Evolutionary conservation across 2,113 vertebrate genomes (phyloP), one percentile per base, ranked within the genome.

Genomic region (Channa argus): DNA sequence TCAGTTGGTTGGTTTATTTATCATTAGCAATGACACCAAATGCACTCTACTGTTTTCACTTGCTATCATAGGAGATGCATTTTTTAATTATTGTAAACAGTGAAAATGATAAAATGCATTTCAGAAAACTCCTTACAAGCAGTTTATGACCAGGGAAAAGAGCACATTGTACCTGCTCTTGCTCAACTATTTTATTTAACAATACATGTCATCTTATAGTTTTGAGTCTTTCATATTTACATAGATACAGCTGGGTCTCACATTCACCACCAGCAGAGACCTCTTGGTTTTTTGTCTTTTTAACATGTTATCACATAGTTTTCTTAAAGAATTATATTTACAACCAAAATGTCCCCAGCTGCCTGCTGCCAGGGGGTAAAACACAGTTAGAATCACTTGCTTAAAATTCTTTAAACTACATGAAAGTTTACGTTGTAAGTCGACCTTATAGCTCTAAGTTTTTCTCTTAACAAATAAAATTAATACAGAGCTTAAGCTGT

Each of bases 1-100:
- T 90, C 90, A 91, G 91, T 94, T 92, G 92, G 90, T 95, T 92
- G 92, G 93, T 97, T 97, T 96, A 97, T 98, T 99, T 94, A 93
- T 92, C 93, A 93, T 96, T 91, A 94, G 92, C 94, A 94, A 91
- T 91, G 94, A 95, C 94, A 94, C 91, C 92, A 95, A 93, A 89
- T 94, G 84, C 90, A 92, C 71, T 92, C 92, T 92, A 93, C 85
- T 85, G 85, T 91, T 80, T 84, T 91, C 84, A 88, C 91, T 92
- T 93, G 93, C 92, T 94, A 94, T 93, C 80, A 82, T 84, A 91
- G 93, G 94, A 96, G 95, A 96, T 95, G 94, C 92, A 92, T 92
- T 90, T 91, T 84, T 82, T 24, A 24, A 24, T 24, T 94, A 86
- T 92, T 95, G 95, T 96, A 96, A 96, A 96, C 95, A 86, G 92